Percentiles rank a stretch among this genome's conserved stretches.
Conservation (phyloP, 1,140 invertebrate genomes). For the Ganaspis sp. region DNA sequence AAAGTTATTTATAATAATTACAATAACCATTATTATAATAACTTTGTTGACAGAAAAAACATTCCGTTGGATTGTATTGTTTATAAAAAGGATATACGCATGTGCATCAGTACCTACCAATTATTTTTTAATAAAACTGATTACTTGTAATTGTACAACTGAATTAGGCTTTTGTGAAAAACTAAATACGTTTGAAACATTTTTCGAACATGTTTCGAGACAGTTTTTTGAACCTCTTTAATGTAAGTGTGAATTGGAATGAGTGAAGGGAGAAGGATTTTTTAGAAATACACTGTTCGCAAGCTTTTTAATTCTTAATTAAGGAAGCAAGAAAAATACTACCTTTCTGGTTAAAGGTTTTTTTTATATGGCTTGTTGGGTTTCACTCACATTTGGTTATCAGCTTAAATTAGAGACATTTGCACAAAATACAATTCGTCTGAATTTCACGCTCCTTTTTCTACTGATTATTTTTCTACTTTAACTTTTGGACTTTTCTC, state of each 20-base stretch:
- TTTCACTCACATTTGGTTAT: constrained; percentile 39
- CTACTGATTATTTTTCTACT: too few relatives aligned
- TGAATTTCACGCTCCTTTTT: neutral
- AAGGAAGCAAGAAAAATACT: constrained; percentile 8
- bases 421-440: neutral
- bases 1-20: neutral
- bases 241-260: constrained; percentile 7
- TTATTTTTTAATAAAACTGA: neutral
- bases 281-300: neutral
- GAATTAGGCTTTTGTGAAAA: too few relatives aligned
- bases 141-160: neutral
- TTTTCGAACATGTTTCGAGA: neutral
- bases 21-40: neutral
- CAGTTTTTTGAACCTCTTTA: too few relatives aligned
- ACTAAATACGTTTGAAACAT: too few relatives aligned
- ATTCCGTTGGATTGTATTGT: neutral
- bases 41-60: neutral
- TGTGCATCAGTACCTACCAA: constrained; percentile 18
- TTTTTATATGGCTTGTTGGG: constrained; percentile 43
- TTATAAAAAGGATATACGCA: neutral
- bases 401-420: neutral
- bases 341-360: constrained; percentile 43
- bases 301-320: constrained; percentile 16
- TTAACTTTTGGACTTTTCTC: too few relatives aligned
- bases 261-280: constrained; percentile 16